These are phyloP conservation scores for Stegodyphus dumicola DNA, from an alignment of 1,140 invertebrate species.

Conservation along the genomic window DNA sequence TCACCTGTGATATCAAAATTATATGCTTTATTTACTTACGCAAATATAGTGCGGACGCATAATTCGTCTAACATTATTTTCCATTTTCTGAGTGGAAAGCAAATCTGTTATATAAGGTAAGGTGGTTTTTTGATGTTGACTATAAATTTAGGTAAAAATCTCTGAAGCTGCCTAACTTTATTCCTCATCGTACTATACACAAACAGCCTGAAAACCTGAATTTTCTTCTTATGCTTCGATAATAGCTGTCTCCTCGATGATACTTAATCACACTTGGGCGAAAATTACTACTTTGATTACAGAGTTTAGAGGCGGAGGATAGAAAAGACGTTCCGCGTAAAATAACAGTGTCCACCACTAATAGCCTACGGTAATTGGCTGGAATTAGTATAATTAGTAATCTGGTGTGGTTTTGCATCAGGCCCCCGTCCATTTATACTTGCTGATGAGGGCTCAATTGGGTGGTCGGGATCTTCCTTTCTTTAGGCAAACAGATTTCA, in stretches of 20 bases:
- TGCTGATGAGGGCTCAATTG: conserved; percentile 20
- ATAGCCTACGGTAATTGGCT: conserved; percentile 35
- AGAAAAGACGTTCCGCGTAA: conserved; percentile 15
- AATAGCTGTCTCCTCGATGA: conserved; percentile 12
- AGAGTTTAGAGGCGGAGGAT: neutral
- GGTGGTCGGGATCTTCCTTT: neutral
- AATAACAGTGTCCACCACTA: conserved; percentile 47
- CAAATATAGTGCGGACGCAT: too few relatives aligned
- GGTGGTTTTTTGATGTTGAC: too few relatives aligned
- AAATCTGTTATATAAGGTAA: too few relatives aligned
- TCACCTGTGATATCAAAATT: too few relatives aligned
- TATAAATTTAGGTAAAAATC: neutral
- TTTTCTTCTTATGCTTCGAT: neutral
- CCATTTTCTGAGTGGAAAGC: too few relatives aligned
- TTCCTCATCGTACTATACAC: too few relatives aligned
- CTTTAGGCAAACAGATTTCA: conserved; percentile 6
- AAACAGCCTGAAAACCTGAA: neutral
- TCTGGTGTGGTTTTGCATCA: conserved; percentile 9
- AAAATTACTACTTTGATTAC: conserved; percentile 30
- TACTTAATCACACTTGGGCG: conserved; percentile 26
- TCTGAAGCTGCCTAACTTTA: neutral
- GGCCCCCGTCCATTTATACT: conserved; percentile 4
- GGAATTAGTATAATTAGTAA: conserved; percentile 45
- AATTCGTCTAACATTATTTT: too few relatives aligned
- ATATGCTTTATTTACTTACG: too few relatives aligned